Evolutionary conservation across 2,888 invertebrate species (phyloP), one percentile per base, ranked within the genome.

Genomic region (Bhutanitis thaidina): DNA sequence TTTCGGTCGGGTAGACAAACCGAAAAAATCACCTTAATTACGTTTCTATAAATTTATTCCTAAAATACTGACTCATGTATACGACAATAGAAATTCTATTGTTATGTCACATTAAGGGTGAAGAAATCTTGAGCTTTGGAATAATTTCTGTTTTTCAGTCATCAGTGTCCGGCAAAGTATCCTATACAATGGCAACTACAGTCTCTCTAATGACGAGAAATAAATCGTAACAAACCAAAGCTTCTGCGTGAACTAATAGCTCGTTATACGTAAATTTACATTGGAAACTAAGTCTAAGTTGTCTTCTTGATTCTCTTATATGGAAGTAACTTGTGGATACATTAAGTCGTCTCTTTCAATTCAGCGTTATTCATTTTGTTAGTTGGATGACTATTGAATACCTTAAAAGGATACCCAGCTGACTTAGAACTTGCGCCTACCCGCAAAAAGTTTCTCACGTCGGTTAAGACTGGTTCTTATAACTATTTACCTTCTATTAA

Each of bases 281-380:
- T 44, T 39, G 32, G 38, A 38, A 44, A 25, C 44, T 36, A 50
- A 50, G 25, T 39, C 13, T 34, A 27, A 34, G 16, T 20, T 14
- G 39, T 32, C 50, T 32, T 30, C n/a, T 30, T 30, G n/a, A 43
- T 29, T 44, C 7, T 43, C 50, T 44, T 50, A 13, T 43, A 50
- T 44, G 44, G 50, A 9, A 35, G 44, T 25, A 25, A 15, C 49
- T 49, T 32, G 44, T 44, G 44, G 44, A 35, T 38, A 32, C 38
- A 50, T 50, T 44, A 43, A 50, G 50, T 44, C 38, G 50, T 50
- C 32, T n/a, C 47, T 40, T 46, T 49, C 20, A 27, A 50, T 50
- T 50, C 43, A 44, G 39, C 39, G 44, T 44, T 50, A 50, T 50
- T 50, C 44, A 50, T 39, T 50, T 50, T 44, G 44, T 50, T 43